Evolutionary conservation across 2,797 vertebrate genomes (phyloP), one percentile per base, ranked within the genome.

Genomic region (Discoglossus pictus): DNA sequence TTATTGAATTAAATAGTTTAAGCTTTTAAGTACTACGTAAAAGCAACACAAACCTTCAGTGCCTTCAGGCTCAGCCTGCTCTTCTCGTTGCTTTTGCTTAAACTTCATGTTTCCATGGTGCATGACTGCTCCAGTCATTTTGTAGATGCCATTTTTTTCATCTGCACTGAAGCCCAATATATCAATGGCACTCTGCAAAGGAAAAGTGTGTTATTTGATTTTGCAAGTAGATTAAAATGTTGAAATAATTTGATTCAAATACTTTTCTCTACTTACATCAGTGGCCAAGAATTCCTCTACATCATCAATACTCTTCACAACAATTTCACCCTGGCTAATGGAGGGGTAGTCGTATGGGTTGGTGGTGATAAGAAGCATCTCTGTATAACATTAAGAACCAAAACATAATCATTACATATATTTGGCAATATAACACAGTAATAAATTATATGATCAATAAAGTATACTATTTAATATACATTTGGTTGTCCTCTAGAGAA

Each of bases 71-170:
- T 94, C 92, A 1, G 92, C 93, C 11, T 94, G 93, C 68, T 94
- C 93, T 74, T 94, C 93, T 63, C 92, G 78, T 73, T 87, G 92
- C 73, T 91, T 94, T 79, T 94, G 93, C 80, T 94, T 94, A 80
- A 94, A 94, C 62, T 92, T 94, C 85, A 94, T 72, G 74, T 93
- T 93, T n/a, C 92, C 91, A 0, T 92, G 89, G 76, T 94, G 92
- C 90, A 94, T 88, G 74, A 92, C 91, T 18, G 93, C 91, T 6
- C 92, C 92, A 1, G 91, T 93, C 48, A 94, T 84, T 75, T 94
- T 94, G 72, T 93, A 94, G 78, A 94, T 94, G 72, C 87, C 88
- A 1, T 83, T 82, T 13, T 87, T 92, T 9, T 94, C 92, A 0
- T 94, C 92, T 55, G 73, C 1, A 6, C 1, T 91, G 79, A 94